phyloP scores from a whole-genome alignment of 2,797 vertebrate species.

The Enteromius mattozi region DNA sequence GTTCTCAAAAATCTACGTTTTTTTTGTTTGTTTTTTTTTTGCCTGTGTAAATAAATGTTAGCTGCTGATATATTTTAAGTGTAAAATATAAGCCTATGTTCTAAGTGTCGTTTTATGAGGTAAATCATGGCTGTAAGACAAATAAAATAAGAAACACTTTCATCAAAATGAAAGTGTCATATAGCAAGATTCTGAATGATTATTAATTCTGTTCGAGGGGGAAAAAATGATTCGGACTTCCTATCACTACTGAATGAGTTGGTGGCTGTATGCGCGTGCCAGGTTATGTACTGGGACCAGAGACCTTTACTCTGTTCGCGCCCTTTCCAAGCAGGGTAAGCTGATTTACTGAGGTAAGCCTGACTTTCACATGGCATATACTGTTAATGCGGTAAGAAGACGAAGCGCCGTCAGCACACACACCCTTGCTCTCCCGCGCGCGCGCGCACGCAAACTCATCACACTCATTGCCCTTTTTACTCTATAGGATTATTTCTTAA shows the following conservation, averaged over 20 bases:
- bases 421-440: neutral
- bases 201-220: neutral
- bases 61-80: neutral
- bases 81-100: neutral
- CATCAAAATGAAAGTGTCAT: neutral
- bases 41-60: neutral
- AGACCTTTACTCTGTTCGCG: conserved; percentile 12
- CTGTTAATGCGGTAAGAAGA: conserved; percentile 17
- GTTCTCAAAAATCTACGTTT: neutral
- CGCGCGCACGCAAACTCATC: neutral
- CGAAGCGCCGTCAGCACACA: neutral
- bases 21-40: too few species aligned
- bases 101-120: neutral
- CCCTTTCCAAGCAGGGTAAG: conserved; percentile 9
- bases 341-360: neutral
- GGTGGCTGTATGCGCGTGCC: neutral
- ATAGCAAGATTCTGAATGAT: neutral
- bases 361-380: conserved; percentile 32
- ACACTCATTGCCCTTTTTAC: conserved; percentile 11
- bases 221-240: neutral
- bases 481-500: conserved; percentile 9
- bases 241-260: neutral
- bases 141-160: neutral
- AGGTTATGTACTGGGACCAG: neutral
- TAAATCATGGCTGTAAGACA: neutral